Base-by-base conservation (phyloP, 1,140 invertebrate genomes). In the Pogonognathellus flavescens region DNA sequence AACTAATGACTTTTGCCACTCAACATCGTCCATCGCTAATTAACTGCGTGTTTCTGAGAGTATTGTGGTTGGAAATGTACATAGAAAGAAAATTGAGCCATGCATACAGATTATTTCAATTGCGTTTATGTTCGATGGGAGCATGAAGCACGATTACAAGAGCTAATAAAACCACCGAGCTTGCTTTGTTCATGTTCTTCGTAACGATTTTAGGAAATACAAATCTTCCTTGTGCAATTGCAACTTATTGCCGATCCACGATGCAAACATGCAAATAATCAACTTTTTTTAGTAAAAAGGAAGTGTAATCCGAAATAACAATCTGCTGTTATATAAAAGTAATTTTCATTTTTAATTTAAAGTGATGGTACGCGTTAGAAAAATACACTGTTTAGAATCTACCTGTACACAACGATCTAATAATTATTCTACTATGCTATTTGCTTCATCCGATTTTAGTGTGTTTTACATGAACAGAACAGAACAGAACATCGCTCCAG, bases 21-120 rank as follows among this genome's bases (percentile, higher is more conserved):
- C 41, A 76, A 41, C 70, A 76, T 76, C 25, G 31, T 31, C n/a
- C 70, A 76, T 76, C 41, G 49, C 70, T 76, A 76, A 76, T 76
- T 76, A 76, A 76, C 70, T 76, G 70, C 41, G 41, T 76, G 70
- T 76, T 25, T 76, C 41, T 76, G 22, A 18, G 20, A 18, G n/a
- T 22, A 41, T 41, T 41, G 31, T 41, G 31, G 31, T 41, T 41
- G 6, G 5, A 18, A 20, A 66, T 13, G 22, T 25, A 66, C 62
- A 25, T 20, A 50, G 25, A 76, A 50, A 16, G 13, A 49, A 31
- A 76, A 76, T 76, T 76, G 70, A 76, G 70, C 41, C 70, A 41
- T 76, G 70, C 70, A 76, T 76, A 76, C 70, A 76, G 70, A 76
- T 76, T 76, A 76, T 76, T 76, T 76, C n/a, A 76, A 76, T 76